These are phyloP conservation scores for Porites lutea DNA, from an alignment of 64 coral and sea anemone species.

Conservation along the genomic window DNA sequence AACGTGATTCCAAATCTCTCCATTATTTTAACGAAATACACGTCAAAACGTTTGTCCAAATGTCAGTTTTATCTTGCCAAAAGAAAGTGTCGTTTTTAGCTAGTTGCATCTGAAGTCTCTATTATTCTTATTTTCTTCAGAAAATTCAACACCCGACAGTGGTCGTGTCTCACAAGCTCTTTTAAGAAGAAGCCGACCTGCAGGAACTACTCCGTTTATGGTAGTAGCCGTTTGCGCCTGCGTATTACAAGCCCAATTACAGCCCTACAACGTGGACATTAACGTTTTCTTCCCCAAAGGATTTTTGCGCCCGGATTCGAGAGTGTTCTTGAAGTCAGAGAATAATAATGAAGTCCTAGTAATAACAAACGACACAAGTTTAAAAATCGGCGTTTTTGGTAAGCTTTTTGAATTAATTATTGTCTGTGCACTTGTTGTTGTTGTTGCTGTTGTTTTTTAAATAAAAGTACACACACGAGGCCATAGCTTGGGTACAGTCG, in stretches of 20 bases:
- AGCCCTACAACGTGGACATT: slow-evolving; percentile 30
- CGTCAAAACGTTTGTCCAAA: too few relatives aligned
- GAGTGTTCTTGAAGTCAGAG: slow-evolving; percentile 54
- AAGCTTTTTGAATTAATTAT: not conserved
- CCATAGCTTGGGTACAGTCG: too few relatives aligned
- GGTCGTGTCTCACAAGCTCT: not conserved
- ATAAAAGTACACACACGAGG: not conserved
- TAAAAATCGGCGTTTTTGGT: slow-evolving; percentile 48
- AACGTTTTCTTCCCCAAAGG: slow-evolving; percentile 36
- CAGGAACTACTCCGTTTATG: slow-evolving; percentile 7
- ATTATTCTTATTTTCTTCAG: not conserved
- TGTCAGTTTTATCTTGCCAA: too few relatives aligned
- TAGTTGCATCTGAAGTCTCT: not conserved
- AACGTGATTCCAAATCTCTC: too few relatives aligned
- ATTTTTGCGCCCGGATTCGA: slow-evolving; percentile 44
- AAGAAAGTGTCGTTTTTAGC: too few relatives aligned
- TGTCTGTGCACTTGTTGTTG: too few relatives aligned
- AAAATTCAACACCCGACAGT: not conserved
- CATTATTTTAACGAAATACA: too few relatives aligned
- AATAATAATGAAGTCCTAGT: slow-evolving; percentile 40
- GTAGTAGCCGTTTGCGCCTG: slow-evolving; percentile 39
- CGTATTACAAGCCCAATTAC: slow-evolving; percentile 48
- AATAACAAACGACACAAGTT: not conserved
- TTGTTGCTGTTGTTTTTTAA: not conserved
- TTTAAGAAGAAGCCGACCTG: not conserved